These are phyloP conservation scores for Coecobrya sp. DNA, from an alignment of 2,888 invertebrate species.

Conservation along the genomic window DNA sequence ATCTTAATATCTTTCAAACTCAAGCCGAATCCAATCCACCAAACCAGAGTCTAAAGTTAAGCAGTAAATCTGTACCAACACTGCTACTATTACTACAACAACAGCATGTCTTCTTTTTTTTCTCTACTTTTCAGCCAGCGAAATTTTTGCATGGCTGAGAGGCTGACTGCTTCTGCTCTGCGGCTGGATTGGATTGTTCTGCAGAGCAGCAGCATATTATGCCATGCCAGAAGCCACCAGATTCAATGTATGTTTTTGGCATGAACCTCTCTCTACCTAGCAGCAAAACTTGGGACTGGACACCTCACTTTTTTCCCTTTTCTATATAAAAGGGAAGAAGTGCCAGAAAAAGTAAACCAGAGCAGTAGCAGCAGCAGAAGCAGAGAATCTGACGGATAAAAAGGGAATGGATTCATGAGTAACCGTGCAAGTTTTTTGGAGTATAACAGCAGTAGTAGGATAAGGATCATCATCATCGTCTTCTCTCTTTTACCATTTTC, in stretches of 20 bases:
- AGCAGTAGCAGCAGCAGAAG: not conserved
- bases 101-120: too few relatives aligned
- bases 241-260: too few relatives aligned
- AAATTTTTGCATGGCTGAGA: too few relatives aligned
- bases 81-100: too few relatives aligned
- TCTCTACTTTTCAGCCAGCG: too few relatives aligned
- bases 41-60: not conserved
- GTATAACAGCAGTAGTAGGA: constrained; percentile 61
- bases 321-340: not conserved
- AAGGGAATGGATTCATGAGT: constrained; percentile 61
- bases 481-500: constrained; percentile 28
- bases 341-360: constrained; percentile 8
- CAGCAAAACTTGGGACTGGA: too few relatives aligned
- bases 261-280: too few relatives aligned
- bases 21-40: not conserved
- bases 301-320: not conserved
- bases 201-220: too few relatives aligned
- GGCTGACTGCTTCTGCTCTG: too few relatives aligned
- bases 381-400: constrained; percentile 22
- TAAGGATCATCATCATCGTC: constrained; percentile 60
- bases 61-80: too few relatives aligned
- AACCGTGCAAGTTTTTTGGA: constrained; percentile 43
- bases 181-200: too few relatives aligned
- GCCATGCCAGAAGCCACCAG: too few relatives aligned
- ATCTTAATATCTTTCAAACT: not conserved